Conservation (phyloP, 2,888 invertebrate species). For the Homarus gammarus region DNA sequence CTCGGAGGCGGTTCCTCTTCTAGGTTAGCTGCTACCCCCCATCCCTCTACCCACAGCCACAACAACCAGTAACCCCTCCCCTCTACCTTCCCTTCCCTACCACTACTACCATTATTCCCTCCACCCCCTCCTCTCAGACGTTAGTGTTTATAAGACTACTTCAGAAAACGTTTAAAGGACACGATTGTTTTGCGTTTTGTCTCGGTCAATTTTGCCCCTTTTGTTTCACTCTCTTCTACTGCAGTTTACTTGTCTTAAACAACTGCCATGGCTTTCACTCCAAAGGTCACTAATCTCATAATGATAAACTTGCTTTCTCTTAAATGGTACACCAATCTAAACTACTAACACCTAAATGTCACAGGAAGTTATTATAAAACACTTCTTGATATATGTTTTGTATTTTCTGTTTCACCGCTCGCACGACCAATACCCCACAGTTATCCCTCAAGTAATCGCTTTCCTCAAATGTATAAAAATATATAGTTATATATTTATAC, state of each 20-base stretch:
- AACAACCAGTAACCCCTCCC: not conserved
- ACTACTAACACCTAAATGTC: not conserved
- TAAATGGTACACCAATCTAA: not conserved
- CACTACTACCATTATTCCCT: too few species aligned
- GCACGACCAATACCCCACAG: too few species aligned
- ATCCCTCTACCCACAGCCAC: not conserved
- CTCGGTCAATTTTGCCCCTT: constrained; percentile 69
- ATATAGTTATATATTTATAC: too few species aligned
- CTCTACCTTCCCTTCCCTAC: not conserved
- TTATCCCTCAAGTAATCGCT: too few species aligned
- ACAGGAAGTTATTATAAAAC: too few species aligned
- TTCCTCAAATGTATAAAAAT: too few species aligned
- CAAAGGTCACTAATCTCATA: constrained; percentile 42
- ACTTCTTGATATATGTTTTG: too few species aligned
- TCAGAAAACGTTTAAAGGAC: constrained; percentile 58
- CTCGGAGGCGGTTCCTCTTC: constrained; percentile 93
- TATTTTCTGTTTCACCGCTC: too few species aligned
- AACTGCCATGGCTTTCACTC: constrained; percentile 29
- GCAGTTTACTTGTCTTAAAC: constrained; percentile 23
- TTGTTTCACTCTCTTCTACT: not conserved
- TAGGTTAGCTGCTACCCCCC: constrained; percentile 82
- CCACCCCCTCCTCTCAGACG: constrained; percentile 50
- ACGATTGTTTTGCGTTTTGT: constrained; percentile 61
- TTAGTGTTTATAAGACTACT: constrained; percentile 51
- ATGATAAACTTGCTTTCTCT: not conserved